A percentile compares a stretch with the other conserved stretches of the same genome.
These are phyloP conservation scores for Lamellibrachia satsuma DNA, from an alignment of 2,888 invertebrate genomes.

Conservation along the genomic window DNA sequence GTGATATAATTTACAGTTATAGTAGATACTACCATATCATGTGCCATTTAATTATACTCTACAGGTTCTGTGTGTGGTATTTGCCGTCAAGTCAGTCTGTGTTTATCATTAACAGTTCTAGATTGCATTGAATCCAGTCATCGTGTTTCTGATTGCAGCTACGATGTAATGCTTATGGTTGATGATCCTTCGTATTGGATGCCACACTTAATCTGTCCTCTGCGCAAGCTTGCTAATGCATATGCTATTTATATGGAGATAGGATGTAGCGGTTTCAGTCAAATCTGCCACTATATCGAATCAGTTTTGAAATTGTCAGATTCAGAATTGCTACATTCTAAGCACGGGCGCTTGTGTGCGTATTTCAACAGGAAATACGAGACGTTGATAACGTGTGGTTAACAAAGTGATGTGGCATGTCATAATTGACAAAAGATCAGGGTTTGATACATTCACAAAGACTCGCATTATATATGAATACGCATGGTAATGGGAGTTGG, in stretches of 20 bases:
- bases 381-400: background rate
- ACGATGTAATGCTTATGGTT: background rate
- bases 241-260: slow-evolving; percentile 17
- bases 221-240: background rate
- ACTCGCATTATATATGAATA: background rate
- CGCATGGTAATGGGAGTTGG: background rate
- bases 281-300: background rate
- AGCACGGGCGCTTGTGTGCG: background rate
- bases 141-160: background rate
- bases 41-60: background rate
- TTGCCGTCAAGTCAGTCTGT: background rate
- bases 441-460: background rate
- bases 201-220: background rate
- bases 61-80: background rate
- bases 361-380: background rate
- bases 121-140: background rate
- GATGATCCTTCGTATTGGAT: background rate
- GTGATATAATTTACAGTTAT: background rate
- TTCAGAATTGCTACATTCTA: background rate
- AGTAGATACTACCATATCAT: background rate
- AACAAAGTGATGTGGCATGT: slow-evolving; percentile 1
- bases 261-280: background rate
- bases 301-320: slow-evolving; percentile 6
- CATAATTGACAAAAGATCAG: background rate
- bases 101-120: background rate